Evolutionary conservation across 2,888 invertebrate genomes (phyloP), one percentile per base, ranked within the genome.

Genomic region (Trissoscelio sp.): DNA sequence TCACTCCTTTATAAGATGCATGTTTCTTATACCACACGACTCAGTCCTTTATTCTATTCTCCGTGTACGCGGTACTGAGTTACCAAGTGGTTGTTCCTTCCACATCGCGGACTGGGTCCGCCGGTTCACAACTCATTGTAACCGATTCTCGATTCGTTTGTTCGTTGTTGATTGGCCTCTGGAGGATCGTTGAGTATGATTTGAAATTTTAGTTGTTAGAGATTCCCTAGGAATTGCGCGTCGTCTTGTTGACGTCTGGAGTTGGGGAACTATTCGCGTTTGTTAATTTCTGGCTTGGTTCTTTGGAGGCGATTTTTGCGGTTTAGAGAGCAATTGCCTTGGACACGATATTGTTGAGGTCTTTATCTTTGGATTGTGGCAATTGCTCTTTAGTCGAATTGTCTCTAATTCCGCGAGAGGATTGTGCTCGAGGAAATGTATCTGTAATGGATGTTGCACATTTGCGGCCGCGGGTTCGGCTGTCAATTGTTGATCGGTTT

Each of bases 61-160:
- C n/a, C n/a, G n/a, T n/a, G n/a, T n/a, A n/a, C n/a, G n/a, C n/a
- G 22, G 42, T 72, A 79, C 18, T 79, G 51, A 20, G 57, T 79
- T 57, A 11, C 16, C 1, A 44, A n/a, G 28, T 79, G 66, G 46
- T 72, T 79, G 24, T 79, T 42, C 44, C 53, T 64, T 0, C 67
- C 66, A 14, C 79, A 72, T 51, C 79, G 34, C n/a, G 67, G 31
- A 14, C 79, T 72, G 7, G 51, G 18, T 39, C 58, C 60, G 18
- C 60, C 53, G n/a, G 67, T 57, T 6, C 58, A 58, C 12, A 64
- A 11, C 46, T 67, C 31, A 2, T 5, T 5, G 12, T 53, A 62
- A 39, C 62, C 16, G 11, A 69, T 62, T 12, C 18, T 42, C 31
- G 67, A 39, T 12, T 39, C 12, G 3, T 2, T n/a, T n/a, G 3